Evolutionary conservation across 2,113 vertebrate genomes (phyloP), one percentile per base, ranked within the genome.

Genomic region (Gallinago undulata): DNA sequence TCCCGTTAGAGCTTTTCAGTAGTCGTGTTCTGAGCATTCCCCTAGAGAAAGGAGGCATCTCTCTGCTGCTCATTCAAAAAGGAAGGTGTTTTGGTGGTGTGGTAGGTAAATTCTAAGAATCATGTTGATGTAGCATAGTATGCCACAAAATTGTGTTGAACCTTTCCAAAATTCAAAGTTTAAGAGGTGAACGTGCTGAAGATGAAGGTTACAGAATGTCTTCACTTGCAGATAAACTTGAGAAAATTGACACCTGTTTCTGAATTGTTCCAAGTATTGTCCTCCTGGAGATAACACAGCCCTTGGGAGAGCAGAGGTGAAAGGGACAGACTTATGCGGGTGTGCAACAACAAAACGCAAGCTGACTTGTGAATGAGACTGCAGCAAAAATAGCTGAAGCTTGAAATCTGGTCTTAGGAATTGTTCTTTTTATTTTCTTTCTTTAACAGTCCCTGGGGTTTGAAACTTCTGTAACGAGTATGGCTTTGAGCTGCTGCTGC

Each of bases 211-310:
- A 73, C 66, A 33, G 48, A 73, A 62, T 69, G 47, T 92, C 89
- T 96, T 94, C 59, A 62, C 80, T 91, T 94, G 37, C 91, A 94
- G 87, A 51, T 94, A 73, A 93, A 84, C 63, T 85, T 85, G 81
- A 74, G 48, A 89, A 91, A 77, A 87, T 39, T 96, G 89, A 43
- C 21, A 41, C 55, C 78, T 93, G 59, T 67, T 92, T 91, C 94
- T 85, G 80, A 89, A 59, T 63, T 94, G 67, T 94, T 95, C 45
- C 50, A 79, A 63, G 37, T 79, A 10, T 63, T 88, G 77, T 73
- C 41, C 66, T 92, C 35, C 45, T 82, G 90, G 91, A 96, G 77
- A 45, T 78, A 78, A 69, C 83, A 14, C 67, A 91, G 88, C 60
- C 66, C 57, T 35, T 64, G 87, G 43, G 87, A 91, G 87, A 93